A percentile compares a stretch with the other conserved stretches of the same genome.
phyloP scores from a whole-genome alignment of 2,113 vertebrate species.

The Sakesphorus luctuosus region DNA sequence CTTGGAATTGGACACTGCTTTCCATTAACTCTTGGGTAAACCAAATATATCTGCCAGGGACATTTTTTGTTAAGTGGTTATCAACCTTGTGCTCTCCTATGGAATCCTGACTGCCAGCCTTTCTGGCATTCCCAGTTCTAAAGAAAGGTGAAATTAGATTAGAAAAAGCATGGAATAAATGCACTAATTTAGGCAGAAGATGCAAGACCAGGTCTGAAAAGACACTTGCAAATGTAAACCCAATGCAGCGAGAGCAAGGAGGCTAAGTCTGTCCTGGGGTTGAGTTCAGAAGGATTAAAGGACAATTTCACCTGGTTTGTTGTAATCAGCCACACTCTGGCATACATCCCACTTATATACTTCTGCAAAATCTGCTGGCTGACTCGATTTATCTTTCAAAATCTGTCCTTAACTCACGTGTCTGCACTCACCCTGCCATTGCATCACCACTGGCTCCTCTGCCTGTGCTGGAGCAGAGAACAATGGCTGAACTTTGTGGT shows the following conservation, averaged over 20 bases:
- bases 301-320: not conserved
- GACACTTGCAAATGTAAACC: not conserved
- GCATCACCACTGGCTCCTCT: not conserved
- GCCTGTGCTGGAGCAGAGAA: not conserved
- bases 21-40: conserved; percentile 36
- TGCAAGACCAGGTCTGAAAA: not conserved
- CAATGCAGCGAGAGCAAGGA: fast-evolving
- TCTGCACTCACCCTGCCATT: conserved; percentile 5
- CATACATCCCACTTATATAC: not conserved
- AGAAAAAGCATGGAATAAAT: not conserved
- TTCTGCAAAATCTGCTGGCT: conserved; percentile 30
- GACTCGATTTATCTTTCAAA: conserved; percentile 29
- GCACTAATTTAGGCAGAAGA: not conserved
- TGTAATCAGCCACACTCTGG: conserved; percentile 16
- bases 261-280: not conserved
- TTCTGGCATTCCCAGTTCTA: not conserved
- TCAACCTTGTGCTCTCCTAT: not conserved
- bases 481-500: fast-evolving
- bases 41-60: not conserved
- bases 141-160: not conserved
- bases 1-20: conserved; percentile 46
- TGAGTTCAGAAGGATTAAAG: conserved; percentile 10
- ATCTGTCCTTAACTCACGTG: not conserved
- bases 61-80: not conserved
- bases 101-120: not conserved